A percentile compares a stretch with the other conserved stretches of the same genome.
Conservation (phyloP, 2,113 vertebrate genomes). For the Naja naja region DNA sequence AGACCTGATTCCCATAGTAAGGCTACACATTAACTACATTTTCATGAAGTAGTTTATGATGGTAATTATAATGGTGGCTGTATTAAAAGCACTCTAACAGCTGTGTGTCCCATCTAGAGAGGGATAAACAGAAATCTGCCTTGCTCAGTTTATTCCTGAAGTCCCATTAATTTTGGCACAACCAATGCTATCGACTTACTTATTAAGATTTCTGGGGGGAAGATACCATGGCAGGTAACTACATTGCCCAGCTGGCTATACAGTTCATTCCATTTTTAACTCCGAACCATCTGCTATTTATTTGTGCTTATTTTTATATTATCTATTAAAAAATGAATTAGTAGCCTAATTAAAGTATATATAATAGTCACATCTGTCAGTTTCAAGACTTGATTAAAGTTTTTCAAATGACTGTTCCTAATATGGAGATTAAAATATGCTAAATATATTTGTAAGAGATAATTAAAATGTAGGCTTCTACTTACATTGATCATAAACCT, state of each 20-base stretch:
- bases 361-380: not conserved
- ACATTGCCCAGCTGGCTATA: not conserved
- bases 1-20: not conserved
- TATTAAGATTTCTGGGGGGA: not conserved
- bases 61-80: not conserved
- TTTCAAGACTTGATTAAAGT: not conserved
- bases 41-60: not conserved
- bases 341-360: not conserved
- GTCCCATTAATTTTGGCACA: not conserved
- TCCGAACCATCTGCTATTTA: not conserved
- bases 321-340: not conserved
- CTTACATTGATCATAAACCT: conserved; percentile 98
- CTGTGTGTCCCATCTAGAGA: not conserved
- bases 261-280: not conserved
- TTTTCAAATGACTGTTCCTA: not conserved
- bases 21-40: not conserved
- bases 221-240: not conserved
- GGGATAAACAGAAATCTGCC: not conserved
- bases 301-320: not conserved
- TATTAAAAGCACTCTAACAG: not conserved
- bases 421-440: not conserved
- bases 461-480: conserved; percentile 31
- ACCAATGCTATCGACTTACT: not conserved
- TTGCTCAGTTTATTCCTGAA: not conserved
- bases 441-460: conserved; percentile 11